These are phyloP conservation scores for Cervus canadensis DNA, from an alignment of 2,113 vertebrate genomes.

Conservation along the genomic window DNA sequence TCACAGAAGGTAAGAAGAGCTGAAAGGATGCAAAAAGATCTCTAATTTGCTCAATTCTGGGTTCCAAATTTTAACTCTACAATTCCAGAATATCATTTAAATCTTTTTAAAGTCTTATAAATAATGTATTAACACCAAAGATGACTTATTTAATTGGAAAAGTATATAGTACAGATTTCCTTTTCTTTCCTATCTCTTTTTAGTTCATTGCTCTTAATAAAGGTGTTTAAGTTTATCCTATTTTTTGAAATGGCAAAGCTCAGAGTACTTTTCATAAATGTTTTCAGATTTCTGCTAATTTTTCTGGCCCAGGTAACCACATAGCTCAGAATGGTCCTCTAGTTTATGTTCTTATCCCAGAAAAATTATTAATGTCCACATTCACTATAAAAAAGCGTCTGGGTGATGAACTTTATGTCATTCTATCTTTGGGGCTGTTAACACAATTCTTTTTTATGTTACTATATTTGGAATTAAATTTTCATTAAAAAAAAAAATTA, in stretches of 20 bases:
- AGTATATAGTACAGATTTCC: background rate
- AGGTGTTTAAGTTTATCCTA: background rate
- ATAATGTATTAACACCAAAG: background rate
- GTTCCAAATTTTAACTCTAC: background rate
- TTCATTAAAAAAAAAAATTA: background rate
- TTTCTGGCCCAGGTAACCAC: background rate
- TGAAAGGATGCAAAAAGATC: background rate
- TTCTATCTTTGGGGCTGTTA: background rate
- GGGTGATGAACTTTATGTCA: background rate
- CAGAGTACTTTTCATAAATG: background rate
- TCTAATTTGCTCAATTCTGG: background rate
- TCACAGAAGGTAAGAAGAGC: background rate
- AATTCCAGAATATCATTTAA: background rate
- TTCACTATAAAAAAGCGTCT: background rate
- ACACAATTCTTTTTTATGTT: constrained; percentile 13
- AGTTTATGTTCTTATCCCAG: background rate
- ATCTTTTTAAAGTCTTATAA: background rate
- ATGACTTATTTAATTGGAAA: background rate
- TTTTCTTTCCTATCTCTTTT: background rate
- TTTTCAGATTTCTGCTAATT: background rate
- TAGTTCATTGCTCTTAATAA: background rate
- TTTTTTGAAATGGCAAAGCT: background rate
- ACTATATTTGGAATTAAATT: background rate
- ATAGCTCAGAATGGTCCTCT: background rate
- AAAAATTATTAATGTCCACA: background rate